Percentiles rank a stretch among this genome's conserved stretches.
These are phyloP conservation scores for Sebastes hubbsi DNA, from an alignment of 2,797 vertebrate genomes.

Conservation along the genomic window DNA sequence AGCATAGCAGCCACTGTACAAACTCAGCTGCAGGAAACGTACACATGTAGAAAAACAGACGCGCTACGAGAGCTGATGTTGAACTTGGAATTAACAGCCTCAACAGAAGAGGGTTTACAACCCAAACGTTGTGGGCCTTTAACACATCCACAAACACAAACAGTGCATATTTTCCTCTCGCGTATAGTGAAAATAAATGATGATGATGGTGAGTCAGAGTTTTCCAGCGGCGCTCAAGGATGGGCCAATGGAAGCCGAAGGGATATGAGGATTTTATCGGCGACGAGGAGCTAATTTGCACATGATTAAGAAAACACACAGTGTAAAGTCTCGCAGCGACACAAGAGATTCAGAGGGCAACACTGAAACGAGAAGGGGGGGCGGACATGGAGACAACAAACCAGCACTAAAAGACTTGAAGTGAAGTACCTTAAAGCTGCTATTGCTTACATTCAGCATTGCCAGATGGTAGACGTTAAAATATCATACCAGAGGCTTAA, in stretches of 20 bases:
- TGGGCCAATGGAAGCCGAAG: conserved; percentile 21
- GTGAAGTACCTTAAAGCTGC: conserved; percentile 29
- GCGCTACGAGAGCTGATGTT: conserved; percentile 33
- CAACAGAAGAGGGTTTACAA: conserved; percentile 50
- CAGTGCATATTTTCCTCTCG: conserved; percentile 56
- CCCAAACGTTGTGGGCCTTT: conserved; percentile 55
- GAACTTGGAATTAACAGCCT: conserved; percentile 61
- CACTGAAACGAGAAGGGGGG: conserved; percentile 13
- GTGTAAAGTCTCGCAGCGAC: conserved; percentile 54
- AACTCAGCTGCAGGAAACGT: conserved; percentile 25
- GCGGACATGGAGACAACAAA: conserved; percentile 36
- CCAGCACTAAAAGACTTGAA: conserved; percentile 10
- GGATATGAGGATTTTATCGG: conserved; percentile 71
- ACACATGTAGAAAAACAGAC: conserved; percentile 40
- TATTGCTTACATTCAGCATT: neutral
- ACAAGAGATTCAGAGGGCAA: conserved; percentile 38
- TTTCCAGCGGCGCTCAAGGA: conserved; percentile 49
- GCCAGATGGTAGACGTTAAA: neutral
- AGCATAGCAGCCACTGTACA: conserved; percentile 21
- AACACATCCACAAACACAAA: conserved; percentile 74
- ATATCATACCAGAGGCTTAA: no score
- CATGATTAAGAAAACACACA: conserved; percentile 79
- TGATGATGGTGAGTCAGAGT: conserved; percentile 40
- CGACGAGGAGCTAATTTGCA: conserved; percentile 74
- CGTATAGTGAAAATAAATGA: conserved; percentile 64